Evolutionary conservation across 2,888 invertebrate species (phyloP), one percentile per base, ranked within the genome.

Genomic region (Leptopilina myrica): DNA sequence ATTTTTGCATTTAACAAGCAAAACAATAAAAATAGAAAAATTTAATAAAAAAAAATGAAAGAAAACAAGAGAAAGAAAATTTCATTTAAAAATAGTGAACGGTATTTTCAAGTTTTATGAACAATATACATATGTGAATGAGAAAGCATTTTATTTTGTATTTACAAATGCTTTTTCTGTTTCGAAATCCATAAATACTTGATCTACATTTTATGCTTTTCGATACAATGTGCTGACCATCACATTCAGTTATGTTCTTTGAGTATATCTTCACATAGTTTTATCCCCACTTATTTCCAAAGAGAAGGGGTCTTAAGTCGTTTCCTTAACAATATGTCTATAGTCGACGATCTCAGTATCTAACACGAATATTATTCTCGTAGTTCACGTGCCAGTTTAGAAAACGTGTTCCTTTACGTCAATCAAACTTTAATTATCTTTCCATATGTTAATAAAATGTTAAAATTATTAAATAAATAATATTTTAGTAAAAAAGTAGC

Each of bases 211-310:
- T 76, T 46, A n/a, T 46, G 43, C 12, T 76, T n/a, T 62, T 40
- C 20, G 9, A 26, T 33, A 33, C 26, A 33, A 20, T 40, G 46
- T 49, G 49, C 49, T 49, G 49, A 49, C 59, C 20, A 62, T 20
- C 62, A 43, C 26, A 43, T 66, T 66, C 9, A 33, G 40, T 66
- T 64, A 76, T 49, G n/a, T 75, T 5, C 56, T 59, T 43, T 8
- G 8, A 43, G 43, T 43, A 69, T 75, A 33, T 73, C 33, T 56
- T 20, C 40, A n/a, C 73, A n/a, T 40, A 33, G 33, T 40, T 56
- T 33, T 26, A 73, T 73, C 73, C 73, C 73, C 73, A 73, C 73
- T 33, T 4, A 5, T 59, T 73, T 59, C 53, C 8, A 56, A 73
- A 73, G 73, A 73, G 73, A 73, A 73, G n/a, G 56, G 73, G 26